Evolutionary conservation across 2,888 invertebrate genomes (phyloP).

Genomic region (Oscheius sp.): DNA sequence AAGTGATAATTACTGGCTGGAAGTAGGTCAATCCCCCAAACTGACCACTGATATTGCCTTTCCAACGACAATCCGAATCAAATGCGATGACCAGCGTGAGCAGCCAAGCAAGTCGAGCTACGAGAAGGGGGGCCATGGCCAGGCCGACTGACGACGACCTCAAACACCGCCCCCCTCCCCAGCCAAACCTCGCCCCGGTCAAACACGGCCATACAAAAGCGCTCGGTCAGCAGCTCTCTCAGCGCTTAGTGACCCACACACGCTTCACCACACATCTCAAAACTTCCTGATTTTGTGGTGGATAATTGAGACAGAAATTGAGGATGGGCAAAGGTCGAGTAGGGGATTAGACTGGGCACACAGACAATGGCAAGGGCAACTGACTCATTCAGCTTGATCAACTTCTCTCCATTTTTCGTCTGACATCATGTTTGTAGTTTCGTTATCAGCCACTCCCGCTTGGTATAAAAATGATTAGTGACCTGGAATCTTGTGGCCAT

Average conservation of each 20-base stretch:
- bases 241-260: slow-evolving; percentile 35
- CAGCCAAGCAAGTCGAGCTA: slow-evolving; percentile 22
- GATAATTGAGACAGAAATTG: background rate
- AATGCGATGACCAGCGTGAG: slow-evolving; percentile 39
- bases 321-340: background rate
- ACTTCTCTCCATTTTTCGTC: background rate
- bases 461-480: slow-evolving; percentile 29
- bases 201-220: slow-evolving; percentile 25
- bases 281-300: slow-evolving; percentile 21
- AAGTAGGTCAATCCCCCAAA: background rate
- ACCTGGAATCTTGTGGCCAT: background rate
- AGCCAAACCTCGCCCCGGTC: too few relatives aligned
- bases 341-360: background rate
- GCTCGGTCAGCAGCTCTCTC: slow-evolving; percentile 27
- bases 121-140: slow-evolving; percentile 27
- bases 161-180: slow-evolving; percentile 25
- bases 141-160: slow-evolving; percentile 34
- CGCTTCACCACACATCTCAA: slow-evolving; percentile 27
- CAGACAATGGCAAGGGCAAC: too few relatives aligned
- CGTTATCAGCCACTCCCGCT: background rate
- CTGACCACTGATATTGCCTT: slow-evolving; percentile 60
- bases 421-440: slow-evolving; percentile 23
- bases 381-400: background rate
- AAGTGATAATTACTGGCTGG: slow-evolving; percentile 1
- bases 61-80: slow-evolving; percentile 64